These are phyloP conservation scores for Mantis religiosa DNA, from an alignment of 2,888 invertebrate genomes.

Conservation along the genomic window DNA sequence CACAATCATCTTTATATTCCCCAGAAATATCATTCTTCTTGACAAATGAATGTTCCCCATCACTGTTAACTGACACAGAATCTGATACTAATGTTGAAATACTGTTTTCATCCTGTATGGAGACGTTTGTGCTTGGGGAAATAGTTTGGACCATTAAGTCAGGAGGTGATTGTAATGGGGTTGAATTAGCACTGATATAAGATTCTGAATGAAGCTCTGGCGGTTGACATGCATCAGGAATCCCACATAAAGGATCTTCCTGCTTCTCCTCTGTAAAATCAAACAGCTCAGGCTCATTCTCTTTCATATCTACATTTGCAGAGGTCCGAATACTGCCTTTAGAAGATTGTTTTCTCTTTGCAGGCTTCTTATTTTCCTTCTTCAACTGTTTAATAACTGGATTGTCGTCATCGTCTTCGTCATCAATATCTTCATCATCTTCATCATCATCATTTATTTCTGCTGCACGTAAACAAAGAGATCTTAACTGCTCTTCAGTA, in stretches of 20 bases:
- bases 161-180: neutral
- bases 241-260: neutral
- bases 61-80: slow-evolving; percentile 12
- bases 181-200: neutral
- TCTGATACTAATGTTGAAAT: slow-evolving; percentile 18
- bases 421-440: no score
- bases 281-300: neutral
- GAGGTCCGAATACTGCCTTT: neutral
- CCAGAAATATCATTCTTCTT: neutral
- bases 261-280: neutral
- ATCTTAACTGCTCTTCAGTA: neutral
- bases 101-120: slow-evolving; percentile 16
- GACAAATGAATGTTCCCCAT: slow-evolving; percentile 5
- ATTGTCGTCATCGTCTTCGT: neutral
- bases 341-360: neutral
- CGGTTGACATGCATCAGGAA: neutral
- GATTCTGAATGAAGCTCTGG: neutral
- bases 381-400: neutral
- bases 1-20: slow-evolving; percentile 9
- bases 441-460: neutral
- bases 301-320: neutral
- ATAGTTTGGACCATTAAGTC: neutral
- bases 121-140: neutral
- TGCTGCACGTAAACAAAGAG: neutral
- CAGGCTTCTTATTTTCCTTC: neutral